phyloP scores from a whole-genome alignment of 1,140 invertebrate genomes.

The Steinernema khuongi region DNA sequence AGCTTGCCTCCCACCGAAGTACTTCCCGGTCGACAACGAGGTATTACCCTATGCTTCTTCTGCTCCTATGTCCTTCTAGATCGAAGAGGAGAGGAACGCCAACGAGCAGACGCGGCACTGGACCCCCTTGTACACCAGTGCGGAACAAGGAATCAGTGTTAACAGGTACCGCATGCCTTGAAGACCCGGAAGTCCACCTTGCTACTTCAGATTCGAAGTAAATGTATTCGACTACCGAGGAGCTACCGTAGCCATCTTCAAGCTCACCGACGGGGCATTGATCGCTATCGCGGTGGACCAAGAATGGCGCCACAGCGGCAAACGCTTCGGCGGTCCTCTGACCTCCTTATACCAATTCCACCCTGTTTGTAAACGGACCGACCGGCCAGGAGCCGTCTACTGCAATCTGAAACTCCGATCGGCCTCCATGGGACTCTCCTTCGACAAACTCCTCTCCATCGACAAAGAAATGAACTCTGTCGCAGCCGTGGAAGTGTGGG shows the following conservation, averaged over 20 bases:
- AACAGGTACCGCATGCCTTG: slow-evolving; percentile 11
- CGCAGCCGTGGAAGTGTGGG: slow-evolving; percentile 38
- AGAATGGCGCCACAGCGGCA: slow-evolving; percentile 39
- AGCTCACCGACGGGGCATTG: slow-evolving; percentile 21
- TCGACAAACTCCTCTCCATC: slow-evolving; percentile 29
- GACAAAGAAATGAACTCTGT: slow-evolving; percentile 32
- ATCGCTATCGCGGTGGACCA: slow-evolving; percentile 32
- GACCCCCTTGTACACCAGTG: slow-evolving; percentile 30
- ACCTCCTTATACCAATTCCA: slow-evolving; percentile 22
- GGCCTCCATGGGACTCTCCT: slow-evolving; percentile 18
- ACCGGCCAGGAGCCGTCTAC: slow-evolving; percentile 24
- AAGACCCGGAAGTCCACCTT: background rate
- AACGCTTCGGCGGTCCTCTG: slow-evolving; percentile 27
- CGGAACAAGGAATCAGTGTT: slow-evolving; percentile 30
- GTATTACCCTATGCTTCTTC: background rate
- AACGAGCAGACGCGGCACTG: slow-evolving; percentile 21
- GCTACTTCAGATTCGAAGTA: slow-evolving; percentile 22
- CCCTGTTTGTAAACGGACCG: slow-evolving; percentile 18
- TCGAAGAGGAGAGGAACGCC: background rate
- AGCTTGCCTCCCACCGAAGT: slow-evolving; percentile 28
- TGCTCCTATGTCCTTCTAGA: slow-evolving; percentile 21
- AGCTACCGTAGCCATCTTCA: slow-evolving; percentile 34
- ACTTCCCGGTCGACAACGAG: slow-evolving; percentile 29
- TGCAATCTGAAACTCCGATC: slow-evolving; percentile 35
- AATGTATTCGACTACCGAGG: slow-evolving; percentile 36